Percentiles rank a stretch among this genome's conserved stretches.
phyloP scores from a whole-genome alignment of 2,113 vertebrate species.

The Numenius arquata region DNA sequence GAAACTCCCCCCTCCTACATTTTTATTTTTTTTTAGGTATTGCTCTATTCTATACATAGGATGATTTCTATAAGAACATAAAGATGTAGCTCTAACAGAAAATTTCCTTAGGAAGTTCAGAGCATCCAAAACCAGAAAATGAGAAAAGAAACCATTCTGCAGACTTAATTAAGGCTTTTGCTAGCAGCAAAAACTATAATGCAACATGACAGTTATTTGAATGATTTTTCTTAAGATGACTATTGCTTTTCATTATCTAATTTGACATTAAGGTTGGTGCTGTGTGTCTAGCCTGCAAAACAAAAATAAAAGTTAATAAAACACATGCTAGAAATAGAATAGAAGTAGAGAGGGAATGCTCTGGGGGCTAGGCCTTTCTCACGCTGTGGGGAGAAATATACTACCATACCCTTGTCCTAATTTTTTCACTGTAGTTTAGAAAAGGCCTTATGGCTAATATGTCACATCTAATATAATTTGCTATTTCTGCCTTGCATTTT shows the following conservation, averaged over 20 bases:
- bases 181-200: slow-evolving; percentile 48
- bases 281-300: slow-evolving; percentile 61
- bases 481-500: slow-evolving; percentile 64
- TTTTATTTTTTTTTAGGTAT: neutral
- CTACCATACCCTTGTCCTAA: slow-evolving; percentile 63
- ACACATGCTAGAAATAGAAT: slow-evolving; percentile 67
- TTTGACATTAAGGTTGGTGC: slow-evolving; percentile 70
- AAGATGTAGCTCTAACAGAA: slow-evolving; percentile 23
- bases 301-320: slow-evolving; percentile 70
- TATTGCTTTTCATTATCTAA: slow-evolving; percentile 67
- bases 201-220: slow-evolving; percentile 61
- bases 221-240: slow-evolving; percentile 57
- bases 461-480: slow-evolving; percentile 67
- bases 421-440: slow-evolving; percentile 57
- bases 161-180: slow-evolving; percentile 60
- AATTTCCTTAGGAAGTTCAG: slow-evolving; percentile 28
- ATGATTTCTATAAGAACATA: neutral
- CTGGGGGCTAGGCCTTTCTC: slow-evolving; percentile 33
- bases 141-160: slow-evolving; percentile 32
- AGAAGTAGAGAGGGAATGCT: slow-evolving; percentile 48
- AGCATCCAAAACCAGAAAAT: slow-evolving; percentile 40
- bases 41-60: neutral
- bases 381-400: slow-evolving; percentile 33
- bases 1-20: neutral
- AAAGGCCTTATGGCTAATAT: slow-evolving; percentile 69